Evolutionary conservation across 2,113 vertebrate genomes (phyloP).

Genomic region (Oxyura jamaicensis): DNA sequence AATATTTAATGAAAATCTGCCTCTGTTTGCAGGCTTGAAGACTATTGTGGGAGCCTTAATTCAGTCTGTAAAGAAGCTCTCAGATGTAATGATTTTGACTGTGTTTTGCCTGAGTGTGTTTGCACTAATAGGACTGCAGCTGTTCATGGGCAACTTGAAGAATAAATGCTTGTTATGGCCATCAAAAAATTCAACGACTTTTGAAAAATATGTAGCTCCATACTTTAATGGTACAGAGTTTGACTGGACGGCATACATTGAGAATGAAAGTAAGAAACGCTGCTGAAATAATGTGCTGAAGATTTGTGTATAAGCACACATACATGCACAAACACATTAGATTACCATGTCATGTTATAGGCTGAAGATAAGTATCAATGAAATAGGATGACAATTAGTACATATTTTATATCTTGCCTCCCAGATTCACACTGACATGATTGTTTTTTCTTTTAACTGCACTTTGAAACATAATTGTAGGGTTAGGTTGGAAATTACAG

Average conservation of each 20-base stretch:
- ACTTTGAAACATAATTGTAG: background rate
- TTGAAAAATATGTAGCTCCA: background rate
- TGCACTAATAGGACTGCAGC: slow-evolving; percentile 91
- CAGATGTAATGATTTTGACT: slow-evolving; percentile 96
- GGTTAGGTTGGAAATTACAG: background rate
- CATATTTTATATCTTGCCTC: background rate
- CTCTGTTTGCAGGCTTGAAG: slow-evolving; percentile 86
- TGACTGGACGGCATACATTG: slow-evolving; percentile 59
- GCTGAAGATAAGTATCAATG: background rate
- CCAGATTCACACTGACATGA: background rate
- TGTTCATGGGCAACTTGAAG: slow-evolving; percentile 92
- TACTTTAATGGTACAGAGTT: slow-evolving; percentile 53
- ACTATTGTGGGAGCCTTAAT: slow-evolving; percentile 95
- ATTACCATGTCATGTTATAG: background rate
- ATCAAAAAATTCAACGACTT: background rate
- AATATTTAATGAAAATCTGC: background rate
- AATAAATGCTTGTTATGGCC: slow-evolving; percentile 86
- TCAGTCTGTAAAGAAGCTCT: slow-evolving; percentile 97
- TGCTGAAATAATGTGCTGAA: background rate
- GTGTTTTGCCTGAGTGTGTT: slow-evolving; percentile 98
- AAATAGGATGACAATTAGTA: background rate
- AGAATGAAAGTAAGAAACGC: slow-evolving; percentile 55
- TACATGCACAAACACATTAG: background rate
- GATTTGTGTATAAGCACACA: background rate
- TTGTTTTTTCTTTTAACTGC: background rate